Evolutionary conservation across 1,140 invertebrate species (phyloP), one percentile per base, ranked within the genome.

Genomic region (Stegodyphus dumicola): DNA sequence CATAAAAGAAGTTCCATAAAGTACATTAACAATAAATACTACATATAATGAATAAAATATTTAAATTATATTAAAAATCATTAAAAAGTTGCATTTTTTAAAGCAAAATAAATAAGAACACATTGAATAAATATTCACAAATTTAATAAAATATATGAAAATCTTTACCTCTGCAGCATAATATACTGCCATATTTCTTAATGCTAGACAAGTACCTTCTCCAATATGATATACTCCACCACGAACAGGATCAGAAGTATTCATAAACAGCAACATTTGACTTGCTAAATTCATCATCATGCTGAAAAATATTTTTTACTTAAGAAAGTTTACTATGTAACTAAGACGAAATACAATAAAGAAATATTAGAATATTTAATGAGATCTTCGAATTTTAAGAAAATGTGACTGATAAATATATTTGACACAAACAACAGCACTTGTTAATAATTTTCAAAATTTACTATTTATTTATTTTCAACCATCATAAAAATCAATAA

Each of bases 221-320:
- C 93, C 93, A 88, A 94, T 95, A 83, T 93, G 93, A 83, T 93
- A 92, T 11, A 92, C 88, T 33, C 91, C 89, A 77, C 88, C 89
- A 75, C 91, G 90, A 71, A 91, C 91, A 70, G 91, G 92, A 86
- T 93, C 92, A 52, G 92, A 92, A 2, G 93, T 92, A 88, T 95
- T 95, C 11, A 95, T 91, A 87, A 95, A 93, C 0, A 98, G 91
- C 17, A 97, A 90, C 18, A 96, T 89, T 89, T 97, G 95, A 69
- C 94, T 94, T 89, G 93, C 94, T 56, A 97, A 90, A 0, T 94
- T 94, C 0, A 94, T 93, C 92, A 96, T 94, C 70, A 89, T 89
- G 80, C 90, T 91, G 83, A 6, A 88, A 85, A 74, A 51, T 73
- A 78, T 33, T 33, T 33, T 33, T 33, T 33, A 17, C 7, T 15